phyloP scores from a whole-genome alignment of 2,113 vertebrate genomes.

The Ptyas mucosa region DNA sequence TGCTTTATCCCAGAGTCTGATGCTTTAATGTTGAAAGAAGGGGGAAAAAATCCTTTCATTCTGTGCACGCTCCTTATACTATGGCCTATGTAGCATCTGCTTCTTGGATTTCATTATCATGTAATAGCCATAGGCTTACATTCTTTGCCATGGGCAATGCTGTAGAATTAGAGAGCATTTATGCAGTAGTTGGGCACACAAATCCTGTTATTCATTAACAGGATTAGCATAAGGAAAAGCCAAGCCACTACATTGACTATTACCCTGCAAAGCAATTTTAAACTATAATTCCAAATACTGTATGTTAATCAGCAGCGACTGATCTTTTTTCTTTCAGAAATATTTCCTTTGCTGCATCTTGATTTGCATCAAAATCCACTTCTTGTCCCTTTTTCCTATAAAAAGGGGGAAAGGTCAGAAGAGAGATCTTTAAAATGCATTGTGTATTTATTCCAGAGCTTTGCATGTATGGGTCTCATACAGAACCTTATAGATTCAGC shows the following conservation, averaged over 20 bases:
- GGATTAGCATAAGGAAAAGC: background rate
- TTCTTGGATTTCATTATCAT: background rate
- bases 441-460: slow-evolving; percentile 1
- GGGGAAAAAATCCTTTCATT: fast-evolving
- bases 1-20: background rate
- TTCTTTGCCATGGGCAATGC: background rate
- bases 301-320: background rate
- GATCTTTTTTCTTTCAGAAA: background rate
- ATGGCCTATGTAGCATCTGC: background rate
- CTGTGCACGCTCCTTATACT: background rate
- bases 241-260: background rate
- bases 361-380: background rate
- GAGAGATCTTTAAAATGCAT: background rate
- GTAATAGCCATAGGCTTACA: background rate
- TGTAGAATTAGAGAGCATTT: slow-evolving; percentile 1
- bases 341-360: background rate
- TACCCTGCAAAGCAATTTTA: background rate
- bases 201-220: background rate
- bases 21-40: background rate
- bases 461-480: slow-evolving; percentile 1
- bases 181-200: background rate
- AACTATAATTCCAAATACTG: background rate
- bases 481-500: background rate
- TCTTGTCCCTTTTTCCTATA: background rate
- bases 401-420: background rate